Base-by-base conservation (phyloP, 92 coral and sea anemone species). In the Zoanthus sansibaricus region DNA sequence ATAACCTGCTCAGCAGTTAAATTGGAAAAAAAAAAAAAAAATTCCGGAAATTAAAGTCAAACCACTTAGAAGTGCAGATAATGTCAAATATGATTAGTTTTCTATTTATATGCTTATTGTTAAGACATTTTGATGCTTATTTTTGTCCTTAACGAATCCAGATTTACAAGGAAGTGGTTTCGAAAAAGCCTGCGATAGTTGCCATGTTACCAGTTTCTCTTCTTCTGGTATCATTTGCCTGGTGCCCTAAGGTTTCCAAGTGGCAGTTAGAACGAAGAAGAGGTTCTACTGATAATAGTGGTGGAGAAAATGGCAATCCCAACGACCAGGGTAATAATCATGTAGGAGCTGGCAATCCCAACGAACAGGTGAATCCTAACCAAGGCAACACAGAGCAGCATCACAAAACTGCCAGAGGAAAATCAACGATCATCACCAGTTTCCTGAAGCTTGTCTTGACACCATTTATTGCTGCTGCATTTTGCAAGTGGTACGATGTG, bases 181-280 rank as follows among this genome's bases (percentile, higher is more conserved):
- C 42, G 42, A 8, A 77, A 0, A 32, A 32, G 20, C 5, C 14
- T 4, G 21, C 37, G 1, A 16, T 48, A 16, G 76, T 76, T 31
- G 59, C 84, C 86, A 87, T 77, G 25, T 86, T 94, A 73, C 91
- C 98, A 37, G 12, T 77, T 4, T 84, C 97, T n/a, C 94, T 97
- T 33, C 5, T 97, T 4, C 70, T 86, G 20, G 21, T 97, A 62
- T 97, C 99, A 10, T 17, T 95, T 21, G 98, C 99, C 12, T 97
- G 99, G 99, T 78, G 93, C 59, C 96, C 95, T 9, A 88, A 89
- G 75, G 75, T 92, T 5, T 88, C 92, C 46, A 92, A 90, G 55
- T 82, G 79, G 3, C 89, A 83, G 82, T 77, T 89, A 11, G 76
- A 86, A 62, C 91, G 95, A 17, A 83, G 85, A 45, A 75, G 85